A percentile compares a stretch with the other conserved stretches of the same genome.
phyloP scores from a whole-genome alignment of 2,888 invertebrate genomes.

The Gastracanthus pulcherrimus region DNA sequence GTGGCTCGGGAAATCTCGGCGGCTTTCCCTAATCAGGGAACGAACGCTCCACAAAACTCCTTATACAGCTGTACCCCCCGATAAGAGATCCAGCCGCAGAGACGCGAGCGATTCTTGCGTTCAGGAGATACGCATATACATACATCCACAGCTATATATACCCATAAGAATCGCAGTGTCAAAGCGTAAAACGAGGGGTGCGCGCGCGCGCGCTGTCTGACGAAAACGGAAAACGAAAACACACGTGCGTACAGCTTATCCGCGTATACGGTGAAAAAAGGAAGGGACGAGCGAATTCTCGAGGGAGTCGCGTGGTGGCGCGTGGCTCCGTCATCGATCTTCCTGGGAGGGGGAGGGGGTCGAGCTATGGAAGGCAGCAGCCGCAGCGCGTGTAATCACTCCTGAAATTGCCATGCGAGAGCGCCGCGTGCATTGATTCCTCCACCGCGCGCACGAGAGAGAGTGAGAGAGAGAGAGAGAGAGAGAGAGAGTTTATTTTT shows the following conservation, averaged over 20 bases:
- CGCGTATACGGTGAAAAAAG: background rate
- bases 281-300: slow-evolving; percentile 14
- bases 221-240: no score
- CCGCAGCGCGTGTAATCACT: slow-evolving; percentile 32
- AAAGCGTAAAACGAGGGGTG: background rate
- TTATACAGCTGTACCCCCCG: no score
- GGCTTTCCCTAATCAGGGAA: background rate
- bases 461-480: no score
- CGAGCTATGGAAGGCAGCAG: no score
- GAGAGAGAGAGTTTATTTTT: slow-evolving; percentile 31
- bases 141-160: background rate
- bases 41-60: background rate
- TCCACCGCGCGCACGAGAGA: background rate
- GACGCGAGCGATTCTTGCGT: no score
- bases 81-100: background rate
- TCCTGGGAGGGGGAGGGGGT: no score
- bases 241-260: background rate
- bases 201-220: background rate
- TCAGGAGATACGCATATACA: no score
- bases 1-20: background rate
- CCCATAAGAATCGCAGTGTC: background rate
- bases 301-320: background rate
- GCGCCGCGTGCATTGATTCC: slow-evolving; percentile 16
- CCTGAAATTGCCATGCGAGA: slow-evolving; percentile 35
- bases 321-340: slow-evolving; percentile 20